Base-by-base conservation (phyloP, 2,113 vertebrate genomes). In the Isichthys henryi region DNA sequence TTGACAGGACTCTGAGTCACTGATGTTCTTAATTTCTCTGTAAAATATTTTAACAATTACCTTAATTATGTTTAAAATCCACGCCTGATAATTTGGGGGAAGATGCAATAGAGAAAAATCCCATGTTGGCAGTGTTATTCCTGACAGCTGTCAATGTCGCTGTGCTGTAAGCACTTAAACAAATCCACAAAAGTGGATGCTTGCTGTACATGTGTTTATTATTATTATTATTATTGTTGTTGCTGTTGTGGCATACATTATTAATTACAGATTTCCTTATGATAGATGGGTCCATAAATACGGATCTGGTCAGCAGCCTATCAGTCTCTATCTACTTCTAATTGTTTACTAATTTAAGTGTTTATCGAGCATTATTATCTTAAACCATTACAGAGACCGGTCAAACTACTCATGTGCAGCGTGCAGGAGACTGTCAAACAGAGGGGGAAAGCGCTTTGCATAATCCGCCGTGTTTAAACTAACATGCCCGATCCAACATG, bases 401-500 rank as follows among this genome's bases (percentile, higher is more conserved):
- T 56, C 49, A 90, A 49, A 53, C 88, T 74, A 83, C 90, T 91
- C 85, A 88, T 92, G 91, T 93, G 91, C 87, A 91, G 89, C 92
- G 92, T 91, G 91, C 92, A 90, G 93, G 92, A 93, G 62, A 90
- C 91, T 92, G 93, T 93, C 92, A 94, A 91, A 91, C 80, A 5
- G 31, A n/a, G 58, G 35, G 86, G 49, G 49, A 39, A 49, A 90
- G 90, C 50, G 89, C 93, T 92, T 96, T 95, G 95, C 95, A 94
- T 96, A 95, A 96, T 95, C 92, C 92, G 93, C 90, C 92, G 91
- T 92, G 89, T 90, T 93, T 92, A 93, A 94, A 95, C 95, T 94
- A 94, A 92, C 89, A 90, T 93, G 92, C 92, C 90, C 87, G 88
- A 92, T 89, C 21, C 91, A 90, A 74, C 85, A 82, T 92, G 89